Conservation (phyloP, 2,797 vertebrate species). For the Falco berigora region DNA sequence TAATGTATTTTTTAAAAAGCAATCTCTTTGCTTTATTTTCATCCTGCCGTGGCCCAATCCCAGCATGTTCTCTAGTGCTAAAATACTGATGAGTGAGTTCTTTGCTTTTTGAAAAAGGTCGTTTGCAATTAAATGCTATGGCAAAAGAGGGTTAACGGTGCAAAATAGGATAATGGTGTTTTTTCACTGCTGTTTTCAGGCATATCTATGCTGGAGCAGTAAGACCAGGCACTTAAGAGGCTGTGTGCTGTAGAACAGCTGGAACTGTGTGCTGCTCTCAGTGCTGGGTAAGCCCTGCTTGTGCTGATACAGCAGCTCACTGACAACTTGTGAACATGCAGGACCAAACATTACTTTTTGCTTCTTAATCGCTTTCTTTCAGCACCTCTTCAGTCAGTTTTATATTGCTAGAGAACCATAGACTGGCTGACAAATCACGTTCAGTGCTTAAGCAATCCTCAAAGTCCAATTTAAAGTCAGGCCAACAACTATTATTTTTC, state of each 20-base stretch:
- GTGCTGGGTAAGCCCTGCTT: background rate
- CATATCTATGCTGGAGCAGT: background rate
- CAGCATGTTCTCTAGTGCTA: background rate
- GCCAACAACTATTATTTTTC: background rate
- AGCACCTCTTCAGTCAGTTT: background rate
- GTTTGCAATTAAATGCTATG: background rate
- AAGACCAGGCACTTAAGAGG: background rate
- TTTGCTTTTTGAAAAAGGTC: background rate
- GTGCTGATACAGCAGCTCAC: background rate
- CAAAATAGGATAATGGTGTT: background rate
- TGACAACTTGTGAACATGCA: background rate
- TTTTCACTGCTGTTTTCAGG: background rate
- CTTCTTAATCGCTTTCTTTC: background rate
- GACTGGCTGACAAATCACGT: background rate
- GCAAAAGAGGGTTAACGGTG: background rate
- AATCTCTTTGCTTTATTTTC: background rate
- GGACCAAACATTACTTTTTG: background rate
- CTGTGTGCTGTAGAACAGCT: background rate
- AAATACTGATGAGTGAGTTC: background rate
- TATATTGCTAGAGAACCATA: background rate
- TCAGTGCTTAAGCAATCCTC: background rate
- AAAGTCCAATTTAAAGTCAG: background rate
- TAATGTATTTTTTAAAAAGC: background rate
- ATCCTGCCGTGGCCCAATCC: background rate
- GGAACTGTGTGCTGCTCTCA: background rate